Conservation (phyloP, 2,113 vertebrate species). For the Tragelaphus imberbis region DNA sequence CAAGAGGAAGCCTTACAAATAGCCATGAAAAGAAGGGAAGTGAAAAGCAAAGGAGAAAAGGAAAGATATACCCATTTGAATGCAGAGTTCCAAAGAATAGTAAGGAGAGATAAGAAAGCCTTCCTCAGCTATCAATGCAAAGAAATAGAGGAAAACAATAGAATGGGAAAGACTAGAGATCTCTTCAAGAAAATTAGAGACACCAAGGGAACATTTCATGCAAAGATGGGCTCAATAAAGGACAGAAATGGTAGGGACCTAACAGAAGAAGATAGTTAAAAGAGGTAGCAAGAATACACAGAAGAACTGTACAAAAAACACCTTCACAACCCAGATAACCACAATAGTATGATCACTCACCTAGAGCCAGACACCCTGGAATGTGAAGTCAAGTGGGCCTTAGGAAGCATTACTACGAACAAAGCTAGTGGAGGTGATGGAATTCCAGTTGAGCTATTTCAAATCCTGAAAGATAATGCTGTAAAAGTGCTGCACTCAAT, state of each 20-base stretch:
- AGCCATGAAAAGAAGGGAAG: neutral
- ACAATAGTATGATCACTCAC: accelerated
- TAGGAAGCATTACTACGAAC: neutral
- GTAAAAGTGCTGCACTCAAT: neutral
- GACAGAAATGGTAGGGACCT: neutral
- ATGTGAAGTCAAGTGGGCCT: neutral
- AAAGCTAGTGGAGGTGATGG: neutral
- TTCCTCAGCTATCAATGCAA: neutral
- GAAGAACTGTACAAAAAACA: neutral
- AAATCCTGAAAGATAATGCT: neutral
- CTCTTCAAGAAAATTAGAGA: neutral
- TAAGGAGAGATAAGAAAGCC: neutral
- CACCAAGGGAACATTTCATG: neutral
- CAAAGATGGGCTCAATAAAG: neutral
- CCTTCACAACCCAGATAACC: neutral
- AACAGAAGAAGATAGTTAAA: neutral
- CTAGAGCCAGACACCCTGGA: neutral
- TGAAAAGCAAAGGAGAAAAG: neutral
- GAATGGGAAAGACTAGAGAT: neutral
- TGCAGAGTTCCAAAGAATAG: neutral
- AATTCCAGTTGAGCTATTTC: neutral
- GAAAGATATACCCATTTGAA: neutral
- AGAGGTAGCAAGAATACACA: neutral
- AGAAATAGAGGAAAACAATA: neutral
- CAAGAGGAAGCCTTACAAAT: neutral